Base-by-base conservation (phyloP, 2,888 invertebrate genomes). In the Latheticus oryzae region DNA sequence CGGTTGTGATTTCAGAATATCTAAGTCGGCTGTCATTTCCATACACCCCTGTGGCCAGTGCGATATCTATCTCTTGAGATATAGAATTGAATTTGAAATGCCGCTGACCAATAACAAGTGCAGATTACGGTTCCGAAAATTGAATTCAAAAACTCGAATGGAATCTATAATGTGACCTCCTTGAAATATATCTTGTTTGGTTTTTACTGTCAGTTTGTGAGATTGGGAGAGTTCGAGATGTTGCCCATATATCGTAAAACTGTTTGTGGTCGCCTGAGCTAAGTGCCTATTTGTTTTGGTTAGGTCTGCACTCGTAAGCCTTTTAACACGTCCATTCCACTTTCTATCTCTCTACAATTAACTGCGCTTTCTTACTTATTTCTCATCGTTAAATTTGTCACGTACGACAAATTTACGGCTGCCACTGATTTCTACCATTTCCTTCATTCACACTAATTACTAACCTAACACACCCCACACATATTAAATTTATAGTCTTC, bases 131-230 rank as follows among this genome's bases (percentile, higher is more conserved):
- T 73, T 72, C 72, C 76, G 78, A 79, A 78, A 79, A 79, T 79
- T 78, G 78, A 78, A 79, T 79, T 78, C 78, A 78, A 78, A 79
- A 79, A 79, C 79, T 78, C 75, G 78, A 69, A 75, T 75, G 68
- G 79, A 79, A 79, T 79, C 76, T 77, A 77, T 78, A 79, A 79
- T 78, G 73, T 69, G 68, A 64, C 67, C 68, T 63, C 33, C 60
- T 55, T 40, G 66, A 66, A 55, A 65, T 65, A 69, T 68, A 66
- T 71, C 67, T 68, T 69, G 68, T 69, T 68, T 71, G 67, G 64
- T 69, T 68, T 69, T 69, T 70, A 64, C 69, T 69, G 70, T 69
- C 67, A 68, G 62, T 45, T 56, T 54, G 58, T 23, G 48, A 54
- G 58, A 59, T 59, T 59, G 58, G 53, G 42, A 21, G 48, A 59